Evolutionary conservation across 2,797 vertebrate species (phyloP), one percentile per base, ranked within the genome.

Genomic region (Pipistrellus pygmaeus): DNA sequence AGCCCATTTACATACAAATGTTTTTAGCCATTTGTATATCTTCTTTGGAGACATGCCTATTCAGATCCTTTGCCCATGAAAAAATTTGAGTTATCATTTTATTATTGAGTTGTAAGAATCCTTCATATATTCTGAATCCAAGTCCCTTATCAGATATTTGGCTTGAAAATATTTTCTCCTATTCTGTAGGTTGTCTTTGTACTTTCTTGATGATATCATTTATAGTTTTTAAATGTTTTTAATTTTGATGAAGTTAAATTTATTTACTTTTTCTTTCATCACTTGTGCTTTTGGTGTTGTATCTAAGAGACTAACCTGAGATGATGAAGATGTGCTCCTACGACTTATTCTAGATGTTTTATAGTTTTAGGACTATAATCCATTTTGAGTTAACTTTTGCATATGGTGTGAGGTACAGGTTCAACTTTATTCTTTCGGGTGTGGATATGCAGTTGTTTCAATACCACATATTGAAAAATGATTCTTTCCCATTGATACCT

Each of bases 41-140:
- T 90, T 75, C 66, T 88, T 80, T 64, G 51, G 90, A 93, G 78
- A 93, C 44, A 72, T 85, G 60, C 18, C 30, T 88, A 46, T 85
- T 85, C 44, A 71, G 81, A 76, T 48, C 55, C 25, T 78, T 80
- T 62, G 20, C 8, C 32, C 88, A 62, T 75, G 66, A 68, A 3
- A 44, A 88, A 88, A 75, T 62, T 44, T 23, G 41, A 75, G 41
- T 73, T 66, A 72, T 38, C 53, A 35, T 73, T 84, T 95, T 68
- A 75, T 86, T 66, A 57, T 27, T 83, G 64, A 91, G 80, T 78
- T 68, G 23, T 77, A 60, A 81, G 44, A 64, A 48, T 87, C 83
- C 17, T 92, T 57, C 30, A 53, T 38, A 27, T 60, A 62, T 78
- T 94, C 48, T 75, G 41, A 21, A 66, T 72, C 25, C 51, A 87